Evolutionary conservation across 2,113 vertebrate species (phyloP), one percentile per base, ranked within the genome.

Genomic region (Syngnathoides biaculeatus): DNA sequence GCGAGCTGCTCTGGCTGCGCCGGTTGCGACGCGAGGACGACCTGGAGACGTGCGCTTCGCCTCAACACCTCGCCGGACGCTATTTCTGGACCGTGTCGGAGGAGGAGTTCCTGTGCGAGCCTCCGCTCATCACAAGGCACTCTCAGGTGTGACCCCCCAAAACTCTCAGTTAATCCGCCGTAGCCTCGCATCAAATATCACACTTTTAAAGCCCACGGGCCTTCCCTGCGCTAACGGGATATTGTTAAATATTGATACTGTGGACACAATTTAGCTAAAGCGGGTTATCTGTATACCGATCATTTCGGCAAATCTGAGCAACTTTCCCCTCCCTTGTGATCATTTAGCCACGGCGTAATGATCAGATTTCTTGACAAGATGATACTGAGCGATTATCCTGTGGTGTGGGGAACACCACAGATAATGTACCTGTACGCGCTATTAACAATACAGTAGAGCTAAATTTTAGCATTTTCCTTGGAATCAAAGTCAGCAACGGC

Each of bases 31-130:
- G 97, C 75, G 97, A 98, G 77, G 97, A 98, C 0, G 97, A 99
- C 80, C 87, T 99, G 78, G 97, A 99, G 89, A 99, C 97, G 0
- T 99, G 97, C 0, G 97, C 97, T 35, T 95, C 96, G 56, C 97
- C 97, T 0, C 88, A 93, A 0, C 95, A 98, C 64, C 89, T 99
- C 55, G 94, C 95, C 0, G 97, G 96, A 19, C 94, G 97, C 35
- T 99, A 99, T 78, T 99, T 99, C 85, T 99, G 97, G 97, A 98
- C 96, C 0, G 94, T 99, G 69, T 96, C 97, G 0, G 97, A 99
- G 86, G 96, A 99, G 76, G 97, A 99, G 86, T 99, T 99, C 84
- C 87, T 98, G 56, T 99, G 97, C 1, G 97, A 99, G 80, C 96
- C 95, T 22, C 97, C 97, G 0, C 95, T 99, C 73, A 98, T 99